Percentiles rank a stretch among this genome's conserved stretches.
phyloP scores from a whole-genome alignment of 1,140 invertebrate species.

The Rhizoglyphus robini region DNA sequence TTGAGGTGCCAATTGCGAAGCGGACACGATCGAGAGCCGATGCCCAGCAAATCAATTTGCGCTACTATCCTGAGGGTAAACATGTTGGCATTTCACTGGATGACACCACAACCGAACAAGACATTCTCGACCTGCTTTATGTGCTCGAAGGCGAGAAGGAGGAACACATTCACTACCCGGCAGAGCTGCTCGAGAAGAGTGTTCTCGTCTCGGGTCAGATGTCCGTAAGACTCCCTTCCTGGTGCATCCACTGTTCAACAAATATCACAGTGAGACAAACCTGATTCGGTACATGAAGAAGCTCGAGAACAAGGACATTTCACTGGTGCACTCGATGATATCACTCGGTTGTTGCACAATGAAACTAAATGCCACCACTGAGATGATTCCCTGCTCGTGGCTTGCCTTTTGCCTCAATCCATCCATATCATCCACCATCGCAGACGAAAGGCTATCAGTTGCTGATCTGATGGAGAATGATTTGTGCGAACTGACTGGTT shows the following conservation, averaged over 20 bases:
- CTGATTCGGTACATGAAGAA: conserved; percentile 96
- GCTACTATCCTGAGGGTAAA: conserved; percentile 24
- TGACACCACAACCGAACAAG: conserved; percentile 71
- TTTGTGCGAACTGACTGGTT: conserved; percentile 93
- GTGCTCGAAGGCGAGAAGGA: conserved; percentile 49
- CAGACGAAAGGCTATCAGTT: conserved; percentile 81
- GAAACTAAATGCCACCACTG: conserved; percentile 96
- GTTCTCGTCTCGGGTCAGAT: not conserved
- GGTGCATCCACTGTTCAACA: conserved; percentile 88
- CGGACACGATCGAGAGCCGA: conserved; percentile 53
- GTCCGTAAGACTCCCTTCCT: conserved; percentile 45
- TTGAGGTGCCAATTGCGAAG: conserved; percentile 46
- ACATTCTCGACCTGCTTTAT: conserved; percentile 76
- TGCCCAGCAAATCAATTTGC: conserved; percentile 68
- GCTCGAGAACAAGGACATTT: conserved; percentile 96
- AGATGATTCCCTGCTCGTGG: conserved; percentile 93
- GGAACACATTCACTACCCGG: not conserved
- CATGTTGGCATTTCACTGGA: conserved; percentile 80
- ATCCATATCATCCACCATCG: conserved; percentile 85
- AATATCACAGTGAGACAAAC: conserved; percentile 52
- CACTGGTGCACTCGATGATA: conserved; percentile 98
- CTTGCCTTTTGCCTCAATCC: conserved; percentile 80
- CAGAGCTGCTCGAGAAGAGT: conserved; percentile 18
- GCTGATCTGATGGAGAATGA: conserved; percentile 78
- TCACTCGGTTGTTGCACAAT: conserved; percentile 98